These are phyloP conservation scores for Geotrupes spiniger DNA, from an alignment of 2,888 invertebrate species.

Conservation along the genomic window DNA sequence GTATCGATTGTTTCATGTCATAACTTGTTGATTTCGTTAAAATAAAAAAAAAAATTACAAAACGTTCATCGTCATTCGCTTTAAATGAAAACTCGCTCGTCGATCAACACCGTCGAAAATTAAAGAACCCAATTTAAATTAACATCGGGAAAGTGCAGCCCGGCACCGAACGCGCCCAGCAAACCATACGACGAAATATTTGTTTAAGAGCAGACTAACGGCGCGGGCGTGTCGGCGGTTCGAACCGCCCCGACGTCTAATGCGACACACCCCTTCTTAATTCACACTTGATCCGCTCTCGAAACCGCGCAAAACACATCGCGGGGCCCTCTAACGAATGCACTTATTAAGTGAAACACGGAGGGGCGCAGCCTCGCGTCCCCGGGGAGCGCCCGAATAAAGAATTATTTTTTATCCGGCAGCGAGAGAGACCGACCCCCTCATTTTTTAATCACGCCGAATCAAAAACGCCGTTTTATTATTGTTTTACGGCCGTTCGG, in stretches of 20 bases:
- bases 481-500: conserved; percentile 26
- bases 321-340: conserved; percentile 38
- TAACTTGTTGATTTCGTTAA: too few species aligned
- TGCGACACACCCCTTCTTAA: conserved; percentile 47
- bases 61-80: too few species aligned
- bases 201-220: conserved; percentile 24
- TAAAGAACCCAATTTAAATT: too few species aligned
- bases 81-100: too few species aligned
- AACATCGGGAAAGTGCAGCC: too few species aligned
- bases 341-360: conserved; percentile 45
- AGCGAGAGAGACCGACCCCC: too few species aligned
- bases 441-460: conserved; percentile 50
- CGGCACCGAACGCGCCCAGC: too few species aligned
- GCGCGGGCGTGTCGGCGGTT: conserved; percentile 33
- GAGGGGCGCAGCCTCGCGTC: conserved; percentile 34
- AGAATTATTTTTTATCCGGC: conserved; percentile 47
- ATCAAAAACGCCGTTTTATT: conserved; percentile 43
- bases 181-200: conserved; percentile 21
- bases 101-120: too few species aligned
- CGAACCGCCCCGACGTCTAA: conserved; percentile 43
- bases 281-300: conserved; percentile 44
- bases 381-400: conserved; percentile 42
- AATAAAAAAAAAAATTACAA: too few species aligned
- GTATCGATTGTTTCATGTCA: too few species aligned
- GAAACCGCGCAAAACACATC: conserved; percentile 35